A percentile compares a stretch with the other conserved stretches of the same genome.
These are phyloP conservation scores for Cerastis leucographa DNA, from an alignment of 2,888 invertebrate genomes.

Conservation along the genomic window DNA sequence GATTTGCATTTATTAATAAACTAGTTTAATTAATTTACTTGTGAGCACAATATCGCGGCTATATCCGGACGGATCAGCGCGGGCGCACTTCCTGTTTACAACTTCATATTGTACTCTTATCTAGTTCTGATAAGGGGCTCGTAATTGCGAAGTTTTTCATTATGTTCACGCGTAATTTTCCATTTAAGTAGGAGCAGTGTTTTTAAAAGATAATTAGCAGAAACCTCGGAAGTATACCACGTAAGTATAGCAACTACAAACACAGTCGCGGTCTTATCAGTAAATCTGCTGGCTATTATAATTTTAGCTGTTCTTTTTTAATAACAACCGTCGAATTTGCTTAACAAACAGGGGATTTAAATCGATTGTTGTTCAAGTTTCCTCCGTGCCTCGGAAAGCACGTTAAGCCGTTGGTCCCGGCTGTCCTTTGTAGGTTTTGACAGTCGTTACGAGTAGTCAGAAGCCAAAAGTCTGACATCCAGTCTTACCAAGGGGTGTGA, in stretches of 20 bases:
- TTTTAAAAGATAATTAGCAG: neutral
- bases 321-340: neutral
- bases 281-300: neutral
- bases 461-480: too few species aligned
- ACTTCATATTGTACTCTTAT: constrained; percentile 47
- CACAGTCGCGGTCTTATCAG: neutral
- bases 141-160: constrained; percentile 36
- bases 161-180: constrained; percentile 42
- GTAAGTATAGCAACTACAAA: neutral
- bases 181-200: constrained; percentile 19
- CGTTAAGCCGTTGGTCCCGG: too few species aligned
- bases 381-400: too few species aligned
- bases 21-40: constrained; percentile 8
- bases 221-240: neutral
- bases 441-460: too few species aligned
- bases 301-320: neutral
- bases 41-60: constrained; percentile 37
- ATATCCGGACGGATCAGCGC: constrained; percentile 58
- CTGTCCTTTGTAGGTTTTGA: too few species aligned
- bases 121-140: constrained; percentile 41
- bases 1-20: constrained; percentile 18
- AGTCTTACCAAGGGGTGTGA: too few species aligned
- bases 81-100: constrained; percentile 62
- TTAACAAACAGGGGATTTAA: too few species aligned
- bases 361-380: too few species aligned